These are phyloP conservation scores for Dromiciops gliroides DNA, from an alignment of 2,113 vertebrate genomes.

Conservation along the genomic window DNA sequence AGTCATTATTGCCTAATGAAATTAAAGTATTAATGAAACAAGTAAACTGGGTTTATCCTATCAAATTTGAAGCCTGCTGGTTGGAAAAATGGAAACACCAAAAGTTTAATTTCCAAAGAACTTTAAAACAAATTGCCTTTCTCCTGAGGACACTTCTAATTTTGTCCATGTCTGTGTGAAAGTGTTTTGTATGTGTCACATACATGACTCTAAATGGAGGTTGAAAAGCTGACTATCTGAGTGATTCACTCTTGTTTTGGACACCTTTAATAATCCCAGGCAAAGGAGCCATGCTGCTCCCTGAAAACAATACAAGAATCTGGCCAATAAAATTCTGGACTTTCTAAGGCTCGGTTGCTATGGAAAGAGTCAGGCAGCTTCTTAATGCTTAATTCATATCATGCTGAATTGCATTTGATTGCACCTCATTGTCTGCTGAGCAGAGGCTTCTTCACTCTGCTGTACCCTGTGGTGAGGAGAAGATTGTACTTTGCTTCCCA, in stretches of 20 bases:
- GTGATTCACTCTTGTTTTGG: constrained; percentile 1
- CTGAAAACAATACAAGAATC: constrained; percentile 15
- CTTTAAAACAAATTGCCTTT: constrained; percentile 20
- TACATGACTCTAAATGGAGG: not conserved
- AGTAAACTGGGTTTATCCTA: not conserved
- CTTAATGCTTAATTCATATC: constrained; percentile 59
- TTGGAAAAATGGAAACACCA: constrained; percentile 12
- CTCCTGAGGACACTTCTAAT: not conserved
- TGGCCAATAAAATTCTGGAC: not conserved
- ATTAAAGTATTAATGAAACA: not conserved
- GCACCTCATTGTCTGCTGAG: constrained; percentile 54
- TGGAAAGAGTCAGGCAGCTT: constrained; percentile 62
- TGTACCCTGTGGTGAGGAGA: constrained; percentile 57
- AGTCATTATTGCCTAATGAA: not conserved
- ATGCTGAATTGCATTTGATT: constrained; percentile 51
- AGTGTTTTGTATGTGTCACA: not conserved
- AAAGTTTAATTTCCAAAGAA: not conserved
- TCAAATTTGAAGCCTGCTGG: not conserved
- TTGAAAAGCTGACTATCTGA: constrained; percentile 3
- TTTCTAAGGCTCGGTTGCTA: constrained; percentile 25
- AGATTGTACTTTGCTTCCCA: constrained; percentile 51
- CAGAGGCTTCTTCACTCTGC: constrained; percentile 53
- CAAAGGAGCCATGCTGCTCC: not conserved
- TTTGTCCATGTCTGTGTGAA: not conserved
- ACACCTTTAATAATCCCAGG: constrained; percentile 7